phyloP scores from a whole-genome alignment of 53 echinoderm and acorn worm species.

The Patiria pectinifera region DNA sequence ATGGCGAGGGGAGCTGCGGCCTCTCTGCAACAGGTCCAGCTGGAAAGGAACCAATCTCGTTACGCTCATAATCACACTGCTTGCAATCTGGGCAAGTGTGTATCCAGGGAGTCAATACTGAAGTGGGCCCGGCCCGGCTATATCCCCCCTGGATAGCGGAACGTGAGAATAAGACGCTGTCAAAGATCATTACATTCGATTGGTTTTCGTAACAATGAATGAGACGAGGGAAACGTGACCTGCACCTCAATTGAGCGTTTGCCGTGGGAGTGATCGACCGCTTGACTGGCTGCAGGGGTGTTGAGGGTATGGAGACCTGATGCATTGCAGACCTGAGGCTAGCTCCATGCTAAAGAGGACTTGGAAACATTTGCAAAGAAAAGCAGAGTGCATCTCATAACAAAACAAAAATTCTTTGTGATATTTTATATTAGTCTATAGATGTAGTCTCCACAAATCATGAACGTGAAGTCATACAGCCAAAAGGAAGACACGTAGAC shows the following conservation, averaged over 20 bases:
- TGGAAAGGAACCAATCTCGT: neutral
- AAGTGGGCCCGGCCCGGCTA: neutral
- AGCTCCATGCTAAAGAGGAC: too few species aligned
- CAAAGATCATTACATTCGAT: conserved; percentile 39
- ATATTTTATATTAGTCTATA: too few species aligned
- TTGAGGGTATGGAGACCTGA: neutral
- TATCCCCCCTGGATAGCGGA: neutral
- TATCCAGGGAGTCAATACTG: neutral
- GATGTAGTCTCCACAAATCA: too few species aligned
- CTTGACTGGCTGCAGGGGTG: neutral
- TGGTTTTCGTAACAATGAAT: conserved; percentile 12
- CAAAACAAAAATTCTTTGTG: too few species aligned
- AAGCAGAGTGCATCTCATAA: too few species aligned
- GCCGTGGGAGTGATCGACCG: neutral
- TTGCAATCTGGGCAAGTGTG: neutral
- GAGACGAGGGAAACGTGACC: neutral
- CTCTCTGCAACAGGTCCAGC: neutral
- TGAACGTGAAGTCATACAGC: too few species aligned
- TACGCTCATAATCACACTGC: neutral
- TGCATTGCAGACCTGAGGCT: too few species aligned
- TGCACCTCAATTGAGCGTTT: conserved; percentile 2
- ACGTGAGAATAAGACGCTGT: neutral
- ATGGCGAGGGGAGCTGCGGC: too few species aligned
- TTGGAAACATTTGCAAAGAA: too few species aligned
- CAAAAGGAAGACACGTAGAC: too few species aligned